Evolutionary conservation across 2,113 vertebrate genomes (phyloP).

Genomic region (Oryctolagus cuniculus): mOryCun1.1 NC_091436.1:133518501-133519000

Average conservation of each 20-base stretch:
- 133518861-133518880: neutral
- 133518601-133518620: neutral
- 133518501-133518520: neutral
- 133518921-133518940: neutral
- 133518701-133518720: neutral
- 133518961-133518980: neutral
- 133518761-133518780: neutral
- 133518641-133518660: constrained; percentile 18
- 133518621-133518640: neutral
- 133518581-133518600: neutral
- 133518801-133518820: neutral
- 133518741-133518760: neutral
- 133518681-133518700: neutral
- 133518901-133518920: neutral
- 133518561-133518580: neutral
- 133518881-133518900: neutral
- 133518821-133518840: neutral
- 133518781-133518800: neutral
- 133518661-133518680: constrained; percentile 1
- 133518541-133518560: neutral
- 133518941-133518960: neutral
- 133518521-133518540: neutral
- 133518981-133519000: neutral
- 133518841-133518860: neutral
- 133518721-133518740: neutral